Evolutionary conservation across 1,140 invertebrate species (phyloP).

Genomic region (Pollicipes pollicipes): DNA sequence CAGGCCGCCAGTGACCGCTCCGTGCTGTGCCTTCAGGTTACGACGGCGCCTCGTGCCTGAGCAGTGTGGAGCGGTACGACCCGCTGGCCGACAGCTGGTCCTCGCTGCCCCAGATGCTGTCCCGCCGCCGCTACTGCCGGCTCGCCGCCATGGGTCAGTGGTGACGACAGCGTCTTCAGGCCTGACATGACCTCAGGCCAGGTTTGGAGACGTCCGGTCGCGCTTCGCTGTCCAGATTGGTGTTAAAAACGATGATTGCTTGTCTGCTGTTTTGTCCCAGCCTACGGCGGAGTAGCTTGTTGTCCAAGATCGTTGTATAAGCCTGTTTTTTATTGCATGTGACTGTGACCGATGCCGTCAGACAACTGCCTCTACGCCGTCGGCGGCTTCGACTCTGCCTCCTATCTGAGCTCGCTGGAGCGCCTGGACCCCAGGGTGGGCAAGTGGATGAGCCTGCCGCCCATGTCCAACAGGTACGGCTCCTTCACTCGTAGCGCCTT

Average conservation of each 20-base stretch:
- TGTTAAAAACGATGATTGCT: no score
- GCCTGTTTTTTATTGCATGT: no score
- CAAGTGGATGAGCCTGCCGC: conserved; percentile 18
- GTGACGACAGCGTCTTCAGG: no score
- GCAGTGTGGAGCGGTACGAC: conserved; percentile 42
- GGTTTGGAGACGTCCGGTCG: no score
- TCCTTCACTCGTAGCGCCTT: conserved; percentile 5
- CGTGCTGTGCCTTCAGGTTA: conserved; percentile 21
- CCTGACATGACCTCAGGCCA: no score
- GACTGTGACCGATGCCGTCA: conserved; percentile 17
- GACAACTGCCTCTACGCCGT: conserved; percentile 45
- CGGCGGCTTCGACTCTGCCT: conserved; percentile 48
- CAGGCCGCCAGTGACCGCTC: no score
- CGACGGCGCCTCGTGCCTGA: conserved; percentile 26
- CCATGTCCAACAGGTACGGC: conserved; percentile 16
- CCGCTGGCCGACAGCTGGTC: conserved; percentile 42
- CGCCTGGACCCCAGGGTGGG: conserved; percentile 40
- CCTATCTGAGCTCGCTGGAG: conserved; percentile 47
- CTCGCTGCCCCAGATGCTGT: conserved; percentile 45
- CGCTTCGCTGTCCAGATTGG: no score
- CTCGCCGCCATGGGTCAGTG: conserved; percentile 36
- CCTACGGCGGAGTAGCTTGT: no score
- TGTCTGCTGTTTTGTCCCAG: no score
- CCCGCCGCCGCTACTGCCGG: conserved; percentile 41
- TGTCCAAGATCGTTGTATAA: no score